A percentile compares a stretch with the other conserved stretches of the same genome.
These are phyloP conservation scores for Drosophila robusta DNA, from an alignment of 2,888 invertebrate genomes.

Conservation along the genomic window DNA sequence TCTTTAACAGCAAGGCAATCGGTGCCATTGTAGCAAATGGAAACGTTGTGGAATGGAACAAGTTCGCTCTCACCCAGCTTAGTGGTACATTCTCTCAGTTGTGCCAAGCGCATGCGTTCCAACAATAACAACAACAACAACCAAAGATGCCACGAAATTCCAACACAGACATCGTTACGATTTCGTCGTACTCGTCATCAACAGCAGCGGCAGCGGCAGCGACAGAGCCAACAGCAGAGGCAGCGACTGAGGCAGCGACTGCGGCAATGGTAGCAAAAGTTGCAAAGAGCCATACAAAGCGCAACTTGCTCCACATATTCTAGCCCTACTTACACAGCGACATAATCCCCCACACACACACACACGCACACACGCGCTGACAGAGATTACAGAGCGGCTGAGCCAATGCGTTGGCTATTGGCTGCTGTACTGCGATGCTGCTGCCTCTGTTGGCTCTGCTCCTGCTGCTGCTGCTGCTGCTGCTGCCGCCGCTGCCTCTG, in stretches of 20 bases:
- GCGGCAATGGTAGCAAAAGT: slow-evolving; percentile 23
- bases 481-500: slow-evolving; percentile 15
- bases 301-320: slow-evolving; percentile 75
- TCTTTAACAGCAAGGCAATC: slow-evolving; percentile 1
- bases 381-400: slow-evolving; percentile 65
- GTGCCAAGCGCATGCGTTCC: slow-evolving; percentile 39
- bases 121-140: slow-evolving; percentile 17
- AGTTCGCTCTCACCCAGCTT: not conserved
- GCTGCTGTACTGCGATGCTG: slow-evolving; percentile 43
- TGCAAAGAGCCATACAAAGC: slow-evolving; percentile 60
- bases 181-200: slow-evolving; percentile 15
- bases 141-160: slow-evolving; percentile 33
- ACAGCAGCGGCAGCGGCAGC: not conserved
- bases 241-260: slow-evolving; percentile 14
- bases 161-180: slow-evolving; percentile 36
- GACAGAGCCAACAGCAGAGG: slow-evolving; percentile 6
- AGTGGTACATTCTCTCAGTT: slow-evolving; percentile 35
- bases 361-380: slow-evolving; percentile 5
- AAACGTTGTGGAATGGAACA: slow-evolving; percentile 34
- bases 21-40: not conserved
- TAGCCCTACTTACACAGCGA: slow-evolving; percentile 76
- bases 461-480: slow-evolving; percentile 17
- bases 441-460: slow-evolving; percentile 8
- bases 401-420: slow-evolving; percentile 62
- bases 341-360: slow-evolving; percentile 47